Evolutionary conservation across 1,140 invertebrate genomes (phyloP).

Genomic region (Drosophila burlai): DNA sequence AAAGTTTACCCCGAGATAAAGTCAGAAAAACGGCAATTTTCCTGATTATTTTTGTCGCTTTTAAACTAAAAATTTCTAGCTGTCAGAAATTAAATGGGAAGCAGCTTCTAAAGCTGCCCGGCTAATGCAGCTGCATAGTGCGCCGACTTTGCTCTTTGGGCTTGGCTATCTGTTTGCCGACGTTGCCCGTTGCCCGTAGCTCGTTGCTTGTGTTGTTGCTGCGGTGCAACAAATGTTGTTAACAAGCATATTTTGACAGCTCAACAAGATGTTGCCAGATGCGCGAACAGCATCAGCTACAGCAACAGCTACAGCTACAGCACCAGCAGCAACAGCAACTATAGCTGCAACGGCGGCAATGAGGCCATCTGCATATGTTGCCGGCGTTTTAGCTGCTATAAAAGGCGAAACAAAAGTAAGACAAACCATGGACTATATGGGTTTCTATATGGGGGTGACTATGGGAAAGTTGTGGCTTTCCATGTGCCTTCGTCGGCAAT

Average conservation of each 20-base stretch:
- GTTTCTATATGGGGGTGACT: conserved; percentile 40
- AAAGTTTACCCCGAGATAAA: conserved; percentile 76
- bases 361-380: conserved; percentile 74
- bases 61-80: conserved; percentile 68
- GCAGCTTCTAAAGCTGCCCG: conserved; percentile 58
- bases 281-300: conserved; percentile 67
- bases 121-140: conserved; percentile 66
- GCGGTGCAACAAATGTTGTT: conserved; percentile 83
- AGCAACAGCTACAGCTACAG: conserved; percentile 14
- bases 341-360: conserved; percentile 28
- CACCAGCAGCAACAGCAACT: conserved; percentile 26
- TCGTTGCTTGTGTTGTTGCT: conserved; percentile 50
- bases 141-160: conserved; percentile 21
- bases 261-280: conserved; percentile 83
- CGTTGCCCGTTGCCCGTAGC: conserved; percentile 9
- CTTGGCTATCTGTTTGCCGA: conserved; percentile 29
- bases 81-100: conserved; percentile 82
- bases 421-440: conserved; percentile 45
- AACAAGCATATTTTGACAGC: conserved; percentile 83
- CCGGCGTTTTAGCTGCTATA: conserved; percentile 50
- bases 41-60: conserved; percentile 80
- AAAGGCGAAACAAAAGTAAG: conserved; percentile 65
- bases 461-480: conserved; percentile 57
- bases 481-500: conserved; percentile 50
- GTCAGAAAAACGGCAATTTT: conserved; percentile 67